Evolutionary conservation across 2,888 invertebrate species (phyloP), one percentile per base, ranked within the genome.

Genomic region (Mechanitis mazaeus): DNA sequence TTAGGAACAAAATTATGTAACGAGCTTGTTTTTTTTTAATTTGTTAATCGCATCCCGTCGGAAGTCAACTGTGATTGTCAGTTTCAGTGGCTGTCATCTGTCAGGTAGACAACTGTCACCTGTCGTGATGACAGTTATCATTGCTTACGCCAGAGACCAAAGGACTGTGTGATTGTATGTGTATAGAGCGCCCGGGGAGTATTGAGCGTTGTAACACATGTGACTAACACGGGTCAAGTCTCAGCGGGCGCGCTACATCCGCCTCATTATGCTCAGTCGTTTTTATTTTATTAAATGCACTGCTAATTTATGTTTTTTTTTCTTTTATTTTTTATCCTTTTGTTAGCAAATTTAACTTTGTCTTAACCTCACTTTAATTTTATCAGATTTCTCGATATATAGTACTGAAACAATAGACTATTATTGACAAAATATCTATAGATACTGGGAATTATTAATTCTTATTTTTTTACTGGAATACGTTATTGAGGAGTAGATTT

Each of bases 221-320:
- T 50, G 55, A 47, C 33, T 45, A 28, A 3, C 33, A 58, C 50
- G 61, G 45, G 11, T 64, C 67, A 66, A 20, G 55, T 53, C 58
- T 46, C 60, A 56, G 63, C 67, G 69, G 69, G 67, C 65, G 71
- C 67, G 71, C 69, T 65, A 64, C 72, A 71, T 78, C 80, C 80
- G 81, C 79, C 80, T 82, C 74, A 69, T 73, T 78, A 76, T 79
- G 81, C 81, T 83, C 83, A 81, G 77, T 78, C 79, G 78, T 75
- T 78, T 80, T 81, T 80, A 80, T 83, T 82, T 81, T 80, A 84
- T 81, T 84, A 84, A 84, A 84, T 83, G 84, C 84, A 84, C 84
- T 83, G 84, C 84, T 84, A 82, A 79, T 83, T 78, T 81, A 78
- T 72, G 72, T 77, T 72, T 67, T 68, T 74, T 72, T 75, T 74